Evolutionary conservation across 2,888 invertebrate genomes (phyloP), one percentile per base, ranked within the genome.

Genomic region (Erebia ligea): DNA sequence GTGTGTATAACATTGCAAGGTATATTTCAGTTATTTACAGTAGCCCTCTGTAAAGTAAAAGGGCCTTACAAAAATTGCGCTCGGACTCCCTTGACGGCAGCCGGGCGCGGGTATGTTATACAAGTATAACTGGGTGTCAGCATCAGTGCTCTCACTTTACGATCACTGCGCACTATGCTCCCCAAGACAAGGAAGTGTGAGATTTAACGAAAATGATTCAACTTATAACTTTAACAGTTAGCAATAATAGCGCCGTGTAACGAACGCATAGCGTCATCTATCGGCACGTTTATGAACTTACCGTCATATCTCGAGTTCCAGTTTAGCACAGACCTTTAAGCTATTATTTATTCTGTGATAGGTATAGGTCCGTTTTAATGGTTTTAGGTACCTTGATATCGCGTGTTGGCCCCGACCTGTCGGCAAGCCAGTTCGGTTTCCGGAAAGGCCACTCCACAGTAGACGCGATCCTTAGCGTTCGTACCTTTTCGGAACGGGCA

Each of bases 121-220:
- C 84, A 86, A 88, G 81, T 62, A 84, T 79, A 84, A 87, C 87
- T 90, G 93, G 96, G 96, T 95, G 96, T 95, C 95, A 96, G 97
- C 97, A 97, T 94, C 94, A 96, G 95, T 96, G 95, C 93, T 94
- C 97, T 97, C 97, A 96, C 97, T 96, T 95, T 79, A 95, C 96
- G 97, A 95, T 97, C 97, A 96, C 95, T 94, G 97, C 94, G 95
- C 95, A n/a, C 95, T 96, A 94, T 95, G 97, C 97, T 96, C 97
- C 96, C 96, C 96, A 91, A 96, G 96, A 97, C 97, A 96, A 97
- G 96, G n/a, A n/a, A 94, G 94, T 92, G 8, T 64, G 52, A 0
- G 0, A 0, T 0, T 0, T 0, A 0, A 0, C 8, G 5, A 1
- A 6, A 6, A 8, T 2, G 13, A 11, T 4, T 19, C 34, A 54